phyloP scores from a whole-genome alignment of 2,113 vertebrate genomes.

The Oryzias woworae region DNA sequence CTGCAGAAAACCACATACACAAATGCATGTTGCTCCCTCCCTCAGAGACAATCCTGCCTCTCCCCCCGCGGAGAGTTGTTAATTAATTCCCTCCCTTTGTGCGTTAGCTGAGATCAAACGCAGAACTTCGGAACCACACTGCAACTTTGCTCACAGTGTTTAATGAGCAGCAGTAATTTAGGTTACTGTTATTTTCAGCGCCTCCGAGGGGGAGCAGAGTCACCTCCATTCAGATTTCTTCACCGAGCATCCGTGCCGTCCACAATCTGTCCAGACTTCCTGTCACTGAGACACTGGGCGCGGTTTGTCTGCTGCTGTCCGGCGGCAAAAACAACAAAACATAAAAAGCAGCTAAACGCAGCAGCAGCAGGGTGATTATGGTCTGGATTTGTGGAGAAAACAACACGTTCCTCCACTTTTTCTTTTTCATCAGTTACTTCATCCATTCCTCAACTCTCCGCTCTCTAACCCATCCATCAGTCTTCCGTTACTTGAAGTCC shows the following conservation, averaged over 20 bases:
- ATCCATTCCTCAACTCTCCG: too few species aligned
- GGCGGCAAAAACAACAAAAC: too few species aligned
- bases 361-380: too few species aligned
- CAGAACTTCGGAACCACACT: constrained; percentile 59
- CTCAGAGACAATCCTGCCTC: constrained; percentile 54
- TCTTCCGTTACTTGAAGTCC: too few species aligned
- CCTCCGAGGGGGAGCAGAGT: constrained; percentile 56
- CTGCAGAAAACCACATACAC: not conserved
- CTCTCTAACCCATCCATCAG: too few species aligned
- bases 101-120: constrained; percentile 71
- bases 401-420: too few species aligned
- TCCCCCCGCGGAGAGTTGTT: constrained; percentile 67
- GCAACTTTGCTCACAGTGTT: constrained; percentile 71
- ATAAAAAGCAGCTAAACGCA: too few species aligned
- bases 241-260: constrained; percentile 41
- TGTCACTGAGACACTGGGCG: too few species aligned
- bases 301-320: too few species aligned
- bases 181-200: constrained; percentile 43
- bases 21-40: constrained; percentile 25
- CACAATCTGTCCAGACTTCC: too few species aligned
- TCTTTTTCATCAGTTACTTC: too few species aligned
- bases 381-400: too few species aligned
- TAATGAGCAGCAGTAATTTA: constrained; percentile 72
- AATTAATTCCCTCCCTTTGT: constrained; percentile 75
- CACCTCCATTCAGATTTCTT: constrained; percentile 70